Evolutionary conservation across 2,113 vertebrate species (phyloP), one percentile per base, ranked within the genome.

Genomic region (Pseudolaguvia tuberculata): DNA sequence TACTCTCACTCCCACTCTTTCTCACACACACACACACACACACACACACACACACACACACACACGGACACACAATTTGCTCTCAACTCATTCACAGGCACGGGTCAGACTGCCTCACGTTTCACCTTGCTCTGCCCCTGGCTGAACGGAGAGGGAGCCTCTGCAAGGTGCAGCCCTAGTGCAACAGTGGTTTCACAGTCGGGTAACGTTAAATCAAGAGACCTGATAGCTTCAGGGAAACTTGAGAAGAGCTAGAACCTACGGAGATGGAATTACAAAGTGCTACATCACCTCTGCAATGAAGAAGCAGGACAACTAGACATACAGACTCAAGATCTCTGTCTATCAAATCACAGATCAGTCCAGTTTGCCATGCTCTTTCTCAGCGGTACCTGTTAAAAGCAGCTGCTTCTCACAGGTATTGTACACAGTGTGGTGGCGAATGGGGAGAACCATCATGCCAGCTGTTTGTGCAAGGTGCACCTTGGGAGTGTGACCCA

Each of bases 401-500:
- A 72, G 71, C 71, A 78, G 81, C 76, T 80, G 42, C 35, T 51
- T 50, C 27, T 39, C 14, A n/a, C 9, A 70, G 71, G 83, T 79
- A 82, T 85, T 78, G 83, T 83, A 83, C 81, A 73, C 15, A 42
- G 76, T 48, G 51, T 62, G 31, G 47, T 11, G 53, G 48, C 76
- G 29, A 50, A 63, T 21, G 62, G 73, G 70, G 55, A 68, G 66
- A 81, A 87, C 76, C 86, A 89, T 85, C 85, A 92, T 90, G 86
- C 80, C 86, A 84, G 80, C 86, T 87, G 85, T 85, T 78, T 87
- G 82, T 86, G 86, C 86, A 83, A 86, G 85, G 85, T 87, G 87
- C 89, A 86, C 84, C 79, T 85, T 86, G 88, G 91, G 90, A 90
- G 89, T 84, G 87, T 91, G 88, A 91, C 90, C 87, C 88, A 92